phyloP scores from a whole-genome alignment of 2,797 vertebrate genomes.

The Ptychadena robeensis region DNA sequence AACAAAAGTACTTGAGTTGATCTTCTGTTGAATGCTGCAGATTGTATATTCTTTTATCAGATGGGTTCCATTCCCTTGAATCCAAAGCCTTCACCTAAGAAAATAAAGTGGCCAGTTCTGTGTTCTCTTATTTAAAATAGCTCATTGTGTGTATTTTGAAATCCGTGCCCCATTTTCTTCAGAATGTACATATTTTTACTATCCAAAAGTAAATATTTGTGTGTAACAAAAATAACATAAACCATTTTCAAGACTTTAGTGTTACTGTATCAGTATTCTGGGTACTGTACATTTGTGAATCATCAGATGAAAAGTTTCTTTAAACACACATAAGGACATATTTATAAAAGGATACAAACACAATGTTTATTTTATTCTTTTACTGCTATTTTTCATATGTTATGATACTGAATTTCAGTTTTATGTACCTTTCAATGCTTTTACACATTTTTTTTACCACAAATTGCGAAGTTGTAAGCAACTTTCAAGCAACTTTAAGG shows the following conservation, averaged over 20 bases:
- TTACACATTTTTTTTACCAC: too few relatives aligned
- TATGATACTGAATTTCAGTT: too few relatives aligned
- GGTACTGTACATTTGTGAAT: neutral
- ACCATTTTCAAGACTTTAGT: neutral
- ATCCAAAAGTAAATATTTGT: neutral
- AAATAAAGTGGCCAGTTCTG: conserved; percentile 11
- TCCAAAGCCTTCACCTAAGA: conserved; percentile 5
- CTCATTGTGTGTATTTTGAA: neutral
- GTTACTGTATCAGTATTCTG: neutral
- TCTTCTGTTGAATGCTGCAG: neutral
- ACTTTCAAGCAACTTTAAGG: too few relatives aligned
- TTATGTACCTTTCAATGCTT: too few relatives aligned
- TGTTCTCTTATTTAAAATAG: conserved; percentile 1
- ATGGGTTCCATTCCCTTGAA: conserved; percentile 16
- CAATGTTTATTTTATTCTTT: too few relatives aligned
- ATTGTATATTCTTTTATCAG: conserved; percentile 24
- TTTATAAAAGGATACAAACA: too few relatives aligned
- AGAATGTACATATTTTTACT: neutral
- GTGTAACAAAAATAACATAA: neutral
- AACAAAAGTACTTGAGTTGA: conserved; percentile 2
- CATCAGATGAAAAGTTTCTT: too few relatives aligned
- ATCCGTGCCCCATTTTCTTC: neutral
- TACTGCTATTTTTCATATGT: too few relatives aligned
- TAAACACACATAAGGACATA: too few relatives aligned
- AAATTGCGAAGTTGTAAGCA: too few relatives aligned